These are phyloP conservation scores for Trichopoda pennipes DNA, from an alignment of 2,888 invertebrate species.

Conservation along the genomic window DNA sequence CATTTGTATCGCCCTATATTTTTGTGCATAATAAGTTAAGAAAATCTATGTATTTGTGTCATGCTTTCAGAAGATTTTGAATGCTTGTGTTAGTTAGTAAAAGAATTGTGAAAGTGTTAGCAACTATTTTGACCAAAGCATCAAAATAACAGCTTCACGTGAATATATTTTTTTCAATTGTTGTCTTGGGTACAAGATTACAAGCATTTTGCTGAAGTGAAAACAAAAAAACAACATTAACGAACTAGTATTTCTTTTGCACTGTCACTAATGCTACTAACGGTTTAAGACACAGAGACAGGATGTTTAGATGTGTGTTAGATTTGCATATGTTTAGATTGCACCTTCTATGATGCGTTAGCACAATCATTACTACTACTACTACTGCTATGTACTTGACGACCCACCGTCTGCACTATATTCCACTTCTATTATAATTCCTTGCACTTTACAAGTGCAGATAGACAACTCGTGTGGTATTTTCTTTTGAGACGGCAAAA, in stretches of 20 bases:
- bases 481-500: slow-evolving; percentile 59
- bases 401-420: slow-evolving; percentile 33
- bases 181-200: no score
- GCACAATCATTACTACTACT: background rate
- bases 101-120: no score
- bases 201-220: no score
- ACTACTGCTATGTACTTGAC: background rate
- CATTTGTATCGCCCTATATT: no score
- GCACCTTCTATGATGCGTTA: background rate
- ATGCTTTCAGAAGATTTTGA: no score
- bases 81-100: no score
- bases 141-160: no score
- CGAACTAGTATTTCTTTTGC: slow-evolving; percentile 4
- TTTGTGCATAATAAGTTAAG: no score
- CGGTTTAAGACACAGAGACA: background rate
- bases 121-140: no score
- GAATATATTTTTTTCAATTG: no score
- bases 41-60: no score
- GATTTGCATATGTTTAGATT: slow-evolving; percentile 7
- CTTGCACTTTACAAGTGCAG: slow-evolving; percentile 49
- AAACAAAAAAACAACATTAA: background rate
- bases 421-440: slow-evolving; percentile 27
- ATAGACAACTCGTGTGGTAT: slow-evolving; percentile 57
- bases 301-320: background rate
- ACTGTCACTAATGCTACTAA: background rate